Evolutionary conservation across 1,140 invertebrate genomes (phyloP), one percentile per base, ranked within the genome.

Genomic region (Pseudachorutes palmiensis): DNA sequence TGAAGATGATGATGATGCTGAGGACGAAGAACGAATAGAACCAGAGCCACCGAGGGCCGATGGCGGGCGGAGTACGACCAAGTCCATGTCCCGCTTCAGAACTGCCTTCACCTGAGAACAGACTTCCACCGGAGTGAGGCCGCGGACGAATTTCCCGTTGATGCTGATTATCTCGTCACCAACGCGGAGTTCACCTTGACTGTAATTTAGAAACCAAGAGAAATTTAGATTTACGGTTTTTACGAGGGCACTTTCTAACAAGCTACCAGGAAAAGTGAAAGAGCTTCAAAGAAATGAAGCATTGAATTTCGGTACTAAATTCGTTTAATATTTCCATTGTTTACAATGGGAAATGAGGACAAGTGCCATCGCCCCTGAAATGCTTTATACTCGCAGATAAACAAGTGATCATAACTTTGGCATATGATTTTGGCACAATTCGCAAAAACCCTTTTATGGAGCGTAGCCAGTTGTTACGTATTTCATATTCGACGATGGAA

Each of bases 131-230:
- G 84, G 78, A n/a, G 79, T 79, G 69, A 87, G 77, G 0, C 86
- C 85, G 24, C 84, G 80, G 45, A 88, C 72, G 45, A 83, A 80
- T 45, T 81, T 80, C 0, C 86, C 86, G 70, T 85, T 86, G 16
- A 89, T 83, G 70, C 86, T 82, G 16, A 88, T 77, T 30, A 88
- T 80, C 76, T 88, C 86, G 72, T 88, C 87, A 0, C 85, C 85
- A 41, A 85, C 75, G 36, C 79, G 77, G 51, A 83, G 76, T 65
- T 82, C 78, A 9, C 83, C 83, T 77, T 84, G 82, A 71, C 84
- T 85, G 76, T 71, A 77, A 75, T 69, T 31, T 48, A 31, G 68
- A 72, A 29, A 63, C 48, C 36, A 76, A 74, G 41, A 71, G 2
- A 31, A 31, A 28, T 60, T 28, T 60, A 14, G 12, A 29, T 31